Evolutionary conservation across 2,888 invertebrate genomes (phyloP), one percentile per base, ranked within the genome.

Genomic region (Tetheella fluctuosa): DNA sequence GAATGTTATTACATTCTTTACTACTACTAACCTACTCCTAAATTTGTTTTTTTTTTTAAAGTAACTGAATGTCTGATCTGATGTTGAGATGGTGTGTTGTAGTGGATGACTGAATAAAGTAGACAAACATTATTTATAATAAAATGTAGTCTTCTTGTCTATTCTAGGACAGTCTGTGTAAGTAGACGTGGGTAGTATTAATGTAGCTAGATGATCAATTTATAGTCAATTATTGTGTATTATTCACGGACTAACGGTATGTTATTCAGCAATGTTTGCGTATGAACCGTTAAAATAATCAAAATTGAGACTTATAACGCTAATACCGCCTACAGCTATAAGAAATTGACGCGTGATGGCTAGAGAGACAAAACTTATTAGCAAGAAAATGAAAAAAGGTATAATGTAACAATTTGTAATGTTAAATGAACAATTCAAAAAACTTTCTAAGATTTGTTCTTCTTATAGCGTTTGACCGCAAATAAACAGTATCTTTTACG

Each of bases 241-340:
- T 54, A 20, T 23, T 30, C 54, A 23, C 23, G 54, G 57, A 37
- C 53, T 61, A 61, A 61, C 57, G 57, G 60, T 54, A 42, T 13
- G 54, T 58, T 42, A 54, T 61, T n/a, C 54, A 57, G 54, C 57
- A 61, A 61, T 48, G 28, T 42, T 48, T 61, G 59, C 48, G 39
- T 30, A 48, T 37, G 57, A 34, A 61, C 60, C 57, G 60, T 61
- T 61, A 58, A 54, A 48, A 54, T 57, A 48, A 34, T 34, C 48
- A 57, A 54, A 30, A 61, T 54, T 57, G 34, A 57, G 58, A 17
- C 48, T 48, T 48, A 48, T 48, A 54, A 48, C 34, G 57, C 58
- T 23, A 54, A 57, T 54, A 61, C 57, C 60, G 53, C 54, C 60
- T 34, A 28, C 48, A 15, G 23, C 57, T 28, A 23, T 30, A 23